Evolutionary conservation across 2,113 vertebrate species (phyloP).

Genomic region (Cyrtonyx montezumae): DNA sequence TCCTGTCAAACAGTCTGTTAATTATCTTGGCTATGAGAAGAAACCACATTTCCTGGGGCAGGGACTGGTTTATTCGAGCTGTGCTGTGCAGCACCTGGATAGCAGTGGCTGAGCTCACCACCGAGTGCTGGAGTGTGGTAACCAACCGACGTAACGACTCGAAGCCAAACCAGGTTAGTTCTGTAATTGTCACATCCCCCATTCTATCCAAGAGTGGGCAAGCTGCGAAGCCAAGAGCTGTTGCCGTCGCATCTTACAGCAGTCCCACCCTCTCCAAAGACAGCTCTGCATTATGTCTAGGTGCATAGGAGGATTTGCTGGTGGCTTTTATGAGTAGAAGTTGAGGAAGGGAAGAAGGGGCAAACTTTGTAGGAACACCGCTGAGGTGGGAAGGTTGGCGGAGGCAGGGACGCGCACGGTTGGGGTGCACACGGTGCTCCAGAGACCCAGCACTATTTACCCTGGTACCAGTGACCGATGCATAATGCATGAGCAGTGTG

Average conservation of each 20-base stretch:
- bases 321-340: not conserved
- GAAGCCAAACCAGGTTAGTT: not conserved
- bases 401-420: not conserved
- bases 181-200: not conserved
- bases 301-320: not conserved
- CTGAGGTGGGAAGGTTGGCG: no score
- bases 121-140: not conserved
- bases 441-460: not conserved
- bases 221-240: fast-evolving
- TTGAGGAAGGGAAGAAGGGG: not conserved
- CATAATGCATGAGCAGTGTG: not conserved
- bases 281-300: not conserved
- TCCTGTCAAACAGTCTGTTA: conserved; percentile 9
- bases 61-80: not conserved
- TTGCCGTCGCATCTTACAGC: fast-evolving
- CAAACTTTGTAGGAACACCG: not conserved
- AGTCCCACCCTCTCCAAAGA: not conserved
- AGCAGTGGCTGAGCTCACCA: not conserved
- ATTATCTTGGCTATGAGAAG: conserved; percentile 17
- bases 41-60: not conserved
- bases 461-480: not conserved
- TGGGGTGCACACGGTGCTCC: fast-evolving
- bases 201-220: not conserved
- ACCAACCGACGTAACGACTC: not conserved
- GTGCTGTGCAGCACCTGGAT: not conserved